Base-by-base conservation (phyloP, 92 coral and sea anemone genomes). In the Epizoanthus fatuus region DNA sequence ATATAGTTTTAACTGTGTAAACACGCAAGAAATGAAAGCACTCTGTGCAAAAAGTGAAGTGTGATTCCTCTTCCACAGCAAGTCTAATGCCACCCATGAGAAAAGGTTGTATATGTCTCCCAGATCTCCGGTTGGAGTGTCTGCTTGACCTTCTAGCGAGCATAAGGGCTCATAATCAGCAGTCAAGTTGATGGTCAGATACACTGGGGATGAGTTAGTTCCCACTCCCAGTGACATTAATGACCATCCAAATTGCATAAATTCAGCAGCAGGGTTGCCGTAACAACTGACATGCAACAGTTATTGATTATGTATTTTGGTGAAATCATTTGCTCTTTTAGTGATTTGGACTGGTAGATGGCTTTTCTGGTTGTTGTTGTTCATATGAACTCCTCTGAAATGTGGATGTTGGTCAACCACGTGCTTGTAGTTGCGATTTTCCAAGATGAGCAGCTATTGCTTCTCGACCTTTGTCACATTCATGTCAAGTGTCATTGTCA, bases 191-290 rank as follows among this genome's bases (percentile, higher is more conserved):
- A 38, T 60, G 40, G 86, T 81, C 72, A 90, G 60, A 81, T 90
- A 80, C 57, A 54, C 91, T 22, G 55, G 81, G n/a, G 80, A 58
- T 5, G 66, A 56, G 51, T 76, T 88, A 2, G 71, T 69, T 63
- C 88, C 92, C 7, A 79, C 92, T 74, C 85, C 90, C 15, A 94
- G 96, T 60, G 92, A 90, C 91, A 90, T 86, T 8, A 93, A 52
- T 3, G 91, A 25, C 96, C 93, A 90, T 45, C 96, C 96, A 71
- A 93, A 80, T n/a, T 79, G 87, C 37, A 92, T 93, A 9, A 73
- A 73, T 80, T 87, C 92, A 4, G 96, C 94, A 20, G 87, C 90
- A 8, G 96, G 93, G 78, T 89, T 92, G 44, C 86, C 94, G n/a
- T 86, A 86, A 17, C 90, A 57, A 49, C 94, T 93, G 17, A 94